These are phyloP conservation scores for Harpegnathos saltator DNA, from an alignment of 1,140 invertebrate species.

Conservation along the genomic window DNA sequence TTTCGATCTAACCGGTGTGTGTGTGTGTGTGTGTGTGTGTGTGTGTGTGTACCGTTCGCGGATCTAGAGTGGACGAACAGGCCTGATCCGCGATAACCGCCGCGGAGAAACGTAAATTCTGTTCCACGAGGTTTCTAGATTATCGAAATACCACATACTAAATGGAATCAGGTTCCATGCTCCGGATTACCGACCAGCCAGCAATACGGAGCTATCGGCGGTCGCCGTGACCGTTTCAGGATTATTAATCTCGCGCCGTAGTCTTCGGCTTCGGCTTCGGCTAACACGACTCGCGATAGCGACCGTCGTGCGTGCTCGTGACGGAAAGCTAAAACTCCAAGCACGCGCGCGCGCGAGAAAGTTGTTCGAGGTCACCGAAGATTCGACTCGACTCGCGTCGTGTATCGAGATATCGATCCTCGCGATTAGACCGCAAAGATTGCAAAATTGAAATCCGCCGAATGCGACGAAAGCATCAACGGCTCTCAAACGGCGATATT, in stretches of 20 bases:
- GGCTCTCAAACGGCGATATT: too few species aligned
- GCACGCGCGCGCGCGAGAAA: background rate
- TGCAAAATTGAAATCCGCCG: too few species aligned
- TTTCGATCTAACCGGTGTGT: slow-evolving; percentile 57
- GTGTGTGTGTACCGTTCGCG: slow-evolving; percentile 51
- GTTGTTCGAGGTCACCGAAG: background rate
- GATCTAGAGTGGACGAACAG: slow-evolving; percentile 66
- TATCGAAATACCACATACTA: slow-evolving; percentile 72
- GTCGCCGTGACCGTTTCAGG: slow-evolving; percentile 67
- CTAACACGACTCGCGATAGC: slow-evolving; percentile 54
- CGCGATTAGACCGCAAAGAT: too few species aligned
- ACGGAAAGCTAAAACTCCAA: slow-evolving; percentile 53
- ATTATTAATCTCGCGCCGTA: slow-evolving; percentile 69
- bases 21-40: too few species aligned
- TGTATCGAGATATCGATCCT: background rate
- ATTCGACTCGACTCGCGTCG: background rate
- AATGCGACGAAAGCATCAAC: too few species aligned
- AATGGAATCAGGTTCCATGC: slow-evolving; percentile 68
- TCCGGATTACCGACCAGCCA: slow-evolving; percentile 58
- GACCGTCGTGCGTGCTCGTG: slow-evolving; percentile 24
- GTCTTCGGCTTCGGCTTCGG: slow-evolving; percentile 41
- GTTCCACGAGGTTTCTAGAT: slow-evolving; percentile 70
- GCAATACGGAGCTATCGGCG: slow-evolving; percentile 61
- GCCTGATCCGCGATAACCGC: slow-evolving; percentile 65
- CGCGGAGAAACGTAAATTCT: slow-evolving; percentile 68